Evolutionary conservation across 2,797 vertebrate genomes (phyloP).

Genomic region (Cirrhinus mrigala): DNA sequence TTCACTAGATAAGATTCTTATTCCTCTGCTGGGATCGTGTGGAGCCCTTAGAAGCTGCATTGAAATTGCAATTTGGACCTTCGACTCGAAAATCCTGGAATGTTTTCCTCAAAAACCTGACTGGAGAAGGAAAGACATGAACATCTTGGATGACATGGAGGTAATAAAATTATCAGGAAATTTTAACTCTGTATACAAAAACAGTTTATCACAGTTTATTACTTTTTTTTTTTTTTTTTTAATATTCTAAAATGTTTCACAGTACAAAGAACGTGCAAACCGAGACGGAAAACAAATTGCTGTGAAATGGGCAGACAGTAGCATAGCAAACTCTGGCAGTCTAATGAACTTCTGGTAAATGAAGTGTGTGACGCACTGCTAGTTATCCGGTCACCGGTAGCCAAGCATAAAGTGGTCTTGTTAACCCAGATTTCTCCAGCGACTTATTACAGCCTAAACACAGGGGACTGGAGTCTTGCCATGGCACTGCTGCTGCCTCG

Average conservation of each 20-base stretch:
- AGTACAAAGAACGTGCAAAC: neutral
- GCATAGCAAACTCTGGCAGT: constrained; percentile 25
- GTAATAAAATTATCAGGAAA: too few relatives aligned
- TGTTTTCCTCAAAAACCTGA: too few relatives aligned
- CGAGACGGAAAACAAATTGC: constrained; percentile 11
- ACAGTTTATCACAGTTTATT: too few relatives aligned
- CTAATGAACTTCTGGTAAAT: constrained; percentile 46
- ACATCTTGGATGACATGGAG: too few relatives aligned
- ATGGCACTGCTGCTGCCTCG: constrained; percentile 45
- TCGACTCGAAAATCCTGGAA: too few relatives aligned
- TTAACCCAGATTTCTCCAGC: constrained; percentile 69
- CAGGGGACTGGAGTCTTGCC: constrained; percentile 19
- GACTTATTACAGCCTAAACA: constrained; percentile 70
- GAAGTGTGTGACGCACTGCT: constrained; percentile 46
- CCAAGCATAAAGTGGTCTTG: constrained; percentile 67
- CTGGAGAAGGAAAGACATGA: too few relatives aligned
- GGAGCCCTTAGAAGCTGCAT: too few relatives aligned
- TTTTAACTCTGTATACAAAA: too few relatives aligned
- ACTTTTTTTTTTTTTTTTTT: too few relatives aligned
- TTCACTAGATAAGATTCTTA: too few relatives aligned
- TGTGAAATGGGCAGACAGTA: neutral
- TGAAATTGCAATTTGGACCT: too few relatives aligned
- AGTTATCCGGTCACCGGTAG: constrained; percentile 55
- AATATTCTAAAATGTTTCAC: neutral
- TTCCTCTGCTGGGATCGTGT: too few relatives aligned